Conservation (phyloP, 2,888 invertebrate genomes). For the Trichacis sp. region DNA sequence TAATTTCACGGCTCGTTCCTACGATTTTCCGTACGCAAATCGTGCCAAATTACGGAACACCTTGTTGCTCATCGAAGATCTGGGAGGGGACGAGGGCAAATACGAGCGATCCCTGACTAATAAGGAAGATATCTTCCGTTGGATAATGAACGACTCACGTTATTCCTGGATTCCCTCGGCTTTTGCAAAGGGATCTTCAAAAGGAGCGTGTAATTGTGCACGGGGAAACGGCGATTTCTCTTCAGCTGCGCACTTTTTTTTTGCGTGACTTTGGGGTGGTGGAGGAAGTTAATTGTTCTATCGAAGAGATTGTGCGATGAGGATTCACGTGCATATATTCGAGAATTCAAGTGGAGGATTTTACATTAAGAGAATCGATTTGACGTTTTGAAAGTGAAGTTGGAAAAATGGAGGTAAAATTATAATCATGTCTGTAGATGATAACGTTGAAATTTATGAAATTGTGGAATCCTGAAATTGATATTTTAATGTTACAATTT, state of each 20-base stretch:
- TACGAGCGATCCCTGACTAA: too few relatives aligned
- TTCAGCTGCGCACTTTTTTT: constrained; percentile 14
- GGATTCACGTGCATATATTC: too few relatives aligned
- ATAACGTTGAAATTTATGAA: too few relatives aligned
- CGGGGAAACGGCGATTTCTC: constrained; percentile 35
- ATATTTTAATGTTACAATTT: too few relatives aligned
- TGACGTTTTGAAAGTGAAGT: too few relatives aligned
- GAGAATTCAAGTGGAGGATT: too few relatives aligned
- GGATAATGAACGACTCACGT: constrained; percentile 28
- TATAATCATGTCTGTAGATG: too few relatives aligned
- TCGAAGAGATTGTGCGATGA: too few relatives aligned
- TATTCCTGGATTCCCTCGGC: constrained; percentile 21
- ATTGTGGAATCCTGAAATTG: too few relatives aligned
- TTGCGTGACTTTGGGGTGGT: not conserved
- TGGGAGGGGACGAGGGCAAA: constrained; percentile 15
- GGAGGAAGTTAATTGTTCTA: not conserved
- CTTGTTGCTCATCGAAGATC: constrained; percentile 27
- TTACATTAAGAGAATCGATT: too few relatives aligned
- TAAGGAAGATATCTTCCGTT: constrained; percentile 26
- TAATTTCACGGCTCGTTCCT: constrained; percentile 48
- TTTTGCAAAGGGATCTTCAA: constrained; percentile 26
- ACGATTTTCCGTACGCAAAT: constrained; percentile 45
- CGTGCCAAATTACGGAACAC: constrained; percentile 52
- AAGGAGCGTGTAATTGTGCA: constrained; percentile 11
- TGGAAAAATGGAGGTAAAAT: too few relatives aligned